These are phyloP conservation scores for Exaiptasia diaphana DNA, from an alignment of 64 coral and sea anemone genomes.

Conservation along the genomic window DNA sequence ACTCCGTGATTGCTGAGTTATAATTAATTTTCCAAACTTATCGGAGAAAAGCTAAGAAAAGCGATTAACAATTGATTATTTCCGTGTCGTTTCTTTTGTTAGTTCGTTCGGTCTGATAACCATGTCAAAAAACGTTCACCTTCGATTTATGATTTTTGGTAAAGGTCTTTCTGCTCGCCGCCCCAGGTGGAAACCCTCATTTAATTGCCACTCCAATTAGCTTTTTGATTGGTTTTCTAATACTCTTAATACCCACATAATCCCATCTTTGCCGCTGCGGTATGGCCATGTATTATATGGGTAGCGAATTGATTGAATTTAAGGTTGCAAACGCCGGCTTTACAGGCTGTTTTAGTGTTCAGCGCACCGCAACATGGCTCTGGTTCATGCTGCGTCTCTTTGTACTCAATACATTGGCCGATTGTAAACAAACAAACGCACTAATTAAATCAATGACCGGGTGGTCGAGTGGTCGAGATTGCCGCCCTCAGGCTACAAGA, in stretches of 20 bases:
- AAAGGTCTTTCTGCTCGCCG: neutral
- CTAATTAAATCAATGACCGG: constrained; percentile 86
- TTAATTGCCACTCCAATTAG: constrained; percentile 95
- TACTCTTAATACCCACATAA: constrained; percentile 89
- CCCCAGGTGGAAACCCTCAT: constrained; percentile 17
- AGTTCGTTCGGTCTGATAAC: neutral
- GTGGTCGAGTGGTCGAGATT: too few species aligned
- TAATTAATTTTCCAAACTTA: constrained; percentile 14
- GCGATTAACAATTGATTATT: neutral
- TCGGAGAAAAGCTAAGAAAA: neutral
- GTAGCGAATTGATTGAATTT: constrained; percentile 9
- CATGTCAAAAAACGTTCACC: neutral
- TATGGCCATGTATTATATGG: constrained; percentile 62
- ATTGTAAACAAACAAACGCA: constrained; percentile 90
- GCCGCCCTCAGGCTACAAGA: too few species aligned
- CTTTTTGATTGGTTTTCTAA: constrained; percentile 87
- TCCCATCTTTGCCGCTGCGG: constrained; percentile 66
- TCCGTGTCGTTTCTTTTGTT: neutral
- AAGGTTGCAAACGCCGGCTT: neutral
- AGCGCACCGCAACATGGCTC: constrained; percentile 56
- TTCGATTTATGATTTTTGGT: neutral
- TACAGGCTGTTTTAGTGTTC: constrained; percentile 53
- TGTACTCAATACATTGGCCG: too few species aligned
- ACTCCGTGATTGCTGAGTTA: neutral
- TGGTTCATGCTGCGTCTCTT: too few species aligned